Evolutionary conservation across 2,797 vertebrate species (phyloP), one percentile per base, ranked within the genome.

Genomic region (Oophaga sylvatica): DNA sequence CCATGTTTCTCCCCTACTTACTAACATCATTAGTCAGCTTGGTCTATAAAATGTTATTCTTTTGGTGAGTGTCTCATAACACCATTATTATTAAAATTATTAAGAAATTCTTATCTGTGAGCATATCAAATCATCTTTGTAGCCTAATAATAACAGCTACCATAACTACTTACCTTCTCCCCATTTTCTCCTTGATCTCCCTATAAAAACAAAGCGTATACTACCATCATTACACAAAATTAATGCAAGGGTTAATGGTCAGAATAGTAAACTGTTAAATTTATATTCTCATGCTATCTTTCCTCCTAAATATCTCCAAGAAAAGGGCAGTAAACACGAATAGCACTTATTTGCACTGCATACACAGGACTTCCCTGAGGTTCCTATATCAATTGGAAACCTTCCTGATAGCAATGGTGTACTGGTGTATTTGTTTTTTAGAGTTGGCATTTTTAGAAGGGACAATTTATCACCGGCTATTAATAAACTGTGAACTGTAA

Each of bases 131-230:
- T 11, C 3, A 73, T 20, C 19, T 73, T 9, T 5, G 2, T 68
- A 6, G 29, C 29, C 13, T 35, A 0, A 35, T 31, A 5, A 35
- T 13, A 70, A 70, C 5, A 70, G 10, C 48, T 1, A 53, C 48
- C 8, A 41, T 22, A 1, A n/a, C 71, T n/a, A 53, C 92, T 97
- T 94, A 99, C 98, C 98, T 98, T 99, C 95, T 98, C 96, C 94
- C 98, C 98, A 92, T 48, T 94, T 87, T 97, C 97, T 95, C 98
- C 98, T 92, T 95, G 96, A 92, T 98, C 97, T 91, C 98, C 98
- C 98, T 99, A 93, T 88, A 92, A 89, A 94, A 93, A 94, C 91
- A 59, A 96, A 91, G 91, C 92, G 90, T 60, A 16, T 29, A 0
- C n/a, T 57, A 26, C 15, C n/a, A n/a, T 31, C 12, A 59, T 29